Evolutionary conservation across 2,797 vertebrate genomes (phyloP), one percentile per base, ranked within the genome.

Genomic region (Zalophus californianus): DNA sequence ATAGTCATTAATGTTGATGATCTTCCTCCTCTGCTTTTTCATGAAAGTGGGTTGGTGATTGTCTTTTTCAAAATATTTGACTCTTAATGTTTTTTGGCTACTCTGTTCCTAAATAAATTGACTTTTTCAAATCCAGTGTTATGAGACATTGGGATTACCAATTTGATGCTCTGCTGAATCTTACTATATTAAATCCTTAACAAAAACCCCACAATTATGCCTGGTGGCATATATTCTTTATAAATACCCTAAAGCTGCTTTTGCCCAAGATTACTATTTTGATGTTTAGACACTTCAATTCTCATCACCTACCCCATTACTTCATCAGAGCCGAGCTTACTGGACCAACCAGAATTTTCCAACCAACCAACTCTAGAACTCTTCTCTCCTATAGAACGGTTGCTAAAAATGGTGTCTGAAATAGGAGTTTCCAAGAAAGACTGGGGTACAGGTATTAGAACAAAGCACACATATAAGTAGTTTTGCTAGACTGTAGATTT

Each of bases 151-250:
- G 84, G n/a, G 44, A 80, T 86, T 86, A 80, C 29, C 23, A 95
- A 41, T 62, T 48, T 70, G 41, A 79, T 73, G 60, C 35, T 91
- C 86, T 86, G 41, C 82, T 79, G 48, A 83, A 35, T 68, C 23
- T 77, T 60, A 90, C 70, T 75, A n/a, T 95, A 85, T 73, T 92
- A 95, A 89, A 96, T 75, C 56, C 56, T 44, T 86, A 79, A 92
- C 23, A 91, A 95, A 92, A 44, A 11, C 0, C 3, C 5, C 14
- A 75, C 16, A 86, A 18, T 52, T 91, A 58, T 5, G 82, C 23
- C 50, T 87, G 64, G 38, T 32, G 92, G 80, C 66, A 88, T 44
- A 13, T 29, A 85, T 66, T 94, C 68, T 64, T 88, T 41, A 89
- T 50, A 89, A 95, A 96, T 52, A 72, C 32, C 13, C 25, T 5